Conservation (phyloP, 2,797 vertebrate genomes). For the Ambastaia sidthimunki region DNA sequence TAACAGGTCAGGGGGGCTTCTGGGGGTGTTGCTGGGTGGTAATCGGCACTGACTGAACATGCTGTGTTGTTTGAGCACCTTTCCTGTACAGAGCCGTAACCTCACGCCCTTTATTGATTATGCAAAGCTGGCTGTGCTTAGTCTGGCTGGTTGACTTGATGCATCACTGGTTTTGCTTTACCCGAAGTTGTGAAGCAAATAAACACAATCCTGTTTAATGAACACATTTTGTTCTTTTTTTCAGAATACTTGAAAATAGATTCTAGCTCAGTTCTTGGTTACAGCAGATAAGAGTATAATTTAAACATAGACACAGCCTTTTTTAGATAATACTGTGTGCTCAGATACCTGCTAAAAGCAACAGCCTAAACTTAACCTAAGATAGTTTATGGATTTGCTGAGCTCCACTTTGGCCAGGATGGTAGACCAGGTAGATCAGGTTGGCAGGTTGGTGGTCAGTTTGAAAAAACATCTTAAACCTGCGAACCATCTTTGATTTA, state of each 20-base stretch:
- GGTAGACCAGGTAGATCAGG: neutral
- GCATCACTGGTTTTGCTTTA: slow-evolving; percentile 47
- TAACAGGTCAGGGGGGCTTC: slow-evolving; percentile 40
- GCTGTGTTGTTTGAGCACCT: slow-evolving; percentile 71
- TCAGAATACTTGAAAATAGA: neutral
- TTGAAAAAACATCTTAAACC: neutral
- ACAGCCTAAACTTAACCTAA: neutral
- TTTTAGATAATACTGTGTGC: neutral
- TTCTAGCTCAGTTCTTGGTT: neutral
- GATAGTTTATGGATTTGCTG: neutral
- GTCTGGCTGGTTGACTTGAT: slow-evolving; percentile 59
- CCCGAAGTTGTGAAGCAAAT: slow-evolving; percentile 44
- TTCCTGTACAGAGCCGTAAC: slow-evolving; percentile 65
- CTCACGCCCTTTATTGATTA: slow-evolving; percentile 65
- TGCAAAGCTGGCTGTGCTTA: slow-evolving; percentile 59
- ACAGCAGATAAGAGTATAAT: neutral
- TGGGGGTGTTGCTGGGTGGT: slow-evolving; percentile 6
- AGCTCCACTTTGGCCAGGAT: neutral
- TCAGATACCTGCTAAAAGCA: neutral
- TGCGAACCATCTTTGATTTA: neutral
- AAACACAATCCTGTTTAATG: slow-evolving; percentile 21
- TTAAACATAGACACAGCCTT: neutral
- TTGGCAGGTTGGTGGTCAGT: neutral
- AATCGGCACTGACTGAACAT: slow-evolving; percentile 62
- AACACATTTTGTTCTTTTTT: slow-evolving; percentile 7